These are phyloP conservation scores for Emmelina monodactyla DNA, from an alignment of 2,888 invertebrate species.

Conservation along the genomic window DNA sequence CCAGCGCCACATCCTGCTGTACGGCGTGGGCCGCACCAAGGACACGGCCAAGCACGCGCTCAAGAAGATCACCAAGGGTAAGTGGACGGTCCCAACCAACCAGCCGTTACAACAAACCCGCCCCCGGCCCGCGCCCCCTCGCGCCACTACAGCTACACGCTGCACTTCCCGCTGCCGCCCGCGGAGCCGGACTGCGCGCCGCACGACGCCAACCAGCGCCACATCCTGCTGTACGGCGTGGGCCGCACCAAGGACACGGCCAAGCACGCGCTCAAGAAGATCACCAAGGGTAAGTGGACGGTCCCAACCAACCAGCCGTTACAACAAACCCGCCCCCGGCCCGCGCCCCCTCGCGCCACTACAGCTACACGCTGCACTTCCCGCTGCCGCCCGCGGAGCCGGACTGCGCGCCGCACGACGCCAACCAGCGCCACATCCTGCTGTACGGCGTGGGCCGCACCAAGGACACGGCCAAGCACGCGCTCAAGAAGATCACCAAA, in stretches of 20 bases:
- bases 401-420: slow-evolving; percentile 81
- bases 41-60: slow-evolving; percentile 83
- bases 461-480: slow-evolving; percentile 78
- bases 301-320: too few species aligned
- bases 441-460: slow-evolving; percentile 97
- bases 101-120: too few species aligned
- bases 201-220: slow-evolving; percentile 96
- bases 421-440: slow-evolving; percentile 94
- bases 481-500: slow-evolving; percentile 85
- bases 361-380: slow-evolving; percentile 94
- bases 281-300: slow-evolving; percentile 71
- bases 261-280: slow-evolving; percentile 82
- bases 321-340: too few species aligned
- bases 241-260: too few species aligned
- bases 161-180: slow-evolving; percentile 93
- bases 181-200: slow-evolving; percentile 71
- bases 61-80: slow-evolving; percentile 82
- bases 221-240: slow-evolving; percentile 94
- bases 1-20: slow-evolving; percentile 92
- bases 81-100: too few species aligned
- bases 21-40: slow-evolving; percentile 98
- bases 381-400: slow-evolving; percentile 84
- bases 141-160: slow-evolving; percentile 89
- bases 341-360: slow-evolving; percentile 88
- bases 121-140: too few species aligned